These are phyloP conservation scores for Cavia porcellus DNA, from an alignment of 2,113 vertebrate genomes.

Conservation along the genomic window DNA sequence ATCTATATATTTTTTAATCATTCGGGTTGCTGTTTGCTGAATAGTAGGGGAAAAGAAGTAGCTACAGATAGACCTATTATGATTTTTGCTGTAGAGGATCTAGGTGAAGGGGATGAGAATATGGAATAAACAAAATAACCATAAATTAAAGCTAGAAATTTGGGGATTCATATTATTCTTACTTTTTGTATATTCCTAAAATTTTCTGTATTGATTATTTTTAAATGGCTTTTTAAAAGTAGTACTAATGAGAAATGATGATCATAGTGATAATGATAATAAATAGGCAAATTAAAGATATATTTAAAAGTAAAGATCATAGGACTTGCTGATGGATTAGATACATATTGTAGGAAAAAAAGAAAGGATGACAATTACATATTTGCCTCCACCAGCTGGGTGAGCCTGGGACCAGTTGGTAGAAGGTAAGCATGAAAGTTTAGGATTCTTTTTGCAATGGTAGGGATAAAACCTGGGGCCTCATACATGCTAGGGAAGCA, in stretches of 20 bases:
- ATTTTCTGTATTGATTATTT: slow-evolving; percentile 55
- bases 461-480: background rate
- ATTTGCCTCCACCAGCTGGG: background rate
- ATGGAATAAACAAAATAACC: slow-evolving; percentile 37
- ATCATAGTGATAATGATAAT: background rate
- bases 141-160: slow-evolving; percentile 38
- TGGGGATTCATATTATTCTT: background rate
- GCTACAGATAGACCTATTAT: slow-evolving; percentile 21
- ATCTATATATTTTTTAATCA: slow-evolving; percentile 29
- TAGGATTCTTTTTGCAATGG: background rate
- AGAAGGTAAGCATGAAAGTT: background rate
- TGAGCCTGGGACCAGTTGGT: background rate
- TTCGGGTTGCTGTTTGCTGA: slow-evolving; percentile 14
- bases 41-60: background rate
- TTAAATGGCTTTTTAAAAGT: background rate
- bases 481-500: background rate
- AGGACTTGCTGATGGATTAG: background rate
- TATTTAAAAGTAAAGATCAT: slow-evolving; percentile 55
- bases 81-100: slow-evolving; percentile 28
- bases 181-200: background rate
- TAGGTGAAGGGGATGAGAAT: background rate
- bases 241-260: background rate
- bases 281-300: background rate
- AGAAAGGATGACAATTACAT: background rate
- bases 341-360: background rate